phyloP scores from a whole-genome alignment of 2,113 vertebrate genomes.

The Dendrocopos noguchii region DNA sequence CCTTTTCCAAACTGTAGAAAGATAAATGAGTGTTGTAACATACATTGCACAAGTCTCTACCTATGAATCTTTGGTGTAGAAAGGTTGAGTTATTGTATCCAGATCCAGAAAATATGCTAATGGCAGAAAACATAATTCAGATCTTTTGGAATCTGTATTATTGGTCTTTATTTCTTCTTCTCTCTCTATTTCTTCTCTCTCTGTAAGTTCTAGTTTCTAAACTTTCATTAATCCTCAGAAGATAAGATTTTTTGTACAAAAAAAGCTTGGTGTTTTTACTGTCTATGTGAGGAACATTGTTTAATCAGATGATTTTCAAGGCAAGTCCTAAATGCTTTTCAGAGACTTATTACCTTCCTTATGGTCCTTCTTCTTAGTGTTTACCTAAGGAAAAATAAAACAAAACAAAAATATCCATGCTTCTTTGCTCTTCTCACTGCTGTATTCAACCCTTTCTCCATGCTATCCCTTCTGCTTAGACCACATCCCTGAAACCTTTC shows the following conservation, averaged over 20 bases:
- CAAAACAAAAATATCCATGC: too few species aligned
- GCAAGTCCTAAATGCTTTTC: background rate
- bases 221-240: background rate
- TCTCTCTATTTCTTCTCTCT: background rate
- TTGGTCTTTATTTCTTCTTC: background rate
- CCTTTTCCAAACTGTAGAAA: background rate
- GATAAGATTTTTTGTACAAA: background rate
- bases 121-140: background rate
- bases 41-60: background rate
- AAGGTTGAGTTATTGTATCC: background rate
- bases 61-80: background rate
- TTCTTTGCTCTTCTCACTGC: background rate
- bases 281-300: rapidly evolving
- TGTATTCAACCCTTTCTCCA: background rate
- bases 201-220: background rate
- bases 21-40: background rate
- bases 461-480: background rate
- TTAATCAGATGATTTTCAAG: conserved; percentile 22
- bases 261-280: background rate
- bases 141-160: background rate
- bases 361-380: background rate
- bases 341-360: background rate
- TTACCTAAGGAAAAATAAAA: background rate
- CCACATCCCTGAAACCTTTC: background rate
- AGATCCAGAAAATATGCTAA: background rate